phyloP scores from a whole-genome alignment of 2,888 invertebrate genomes.

The Strigamia maritima region DNA sequence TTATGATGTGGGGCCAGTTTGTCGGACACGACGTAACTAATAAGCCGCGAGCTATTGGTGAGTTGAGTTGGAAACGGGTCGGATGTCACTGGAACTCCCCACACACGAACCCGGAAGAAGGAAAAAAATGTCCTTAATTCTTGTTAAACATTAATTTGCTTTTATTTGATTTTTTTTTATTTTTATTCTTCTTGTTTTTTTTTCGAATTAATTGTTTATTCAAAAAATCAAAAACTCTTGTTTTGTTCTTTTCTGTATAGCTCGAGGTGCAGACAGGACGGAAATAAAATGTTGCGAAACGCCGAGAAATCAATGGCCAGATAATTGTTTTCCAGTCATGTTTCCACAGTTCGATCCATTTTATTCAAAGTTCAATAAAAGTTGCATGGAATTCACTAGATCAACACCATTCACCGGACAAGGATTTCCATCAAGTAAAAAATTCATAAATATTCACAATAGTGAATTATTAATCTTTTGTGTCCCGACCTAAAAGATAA shows the following conservation, averaged over 20 bases:
- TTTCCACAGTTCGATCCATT: slow-evolving; percentile 61
- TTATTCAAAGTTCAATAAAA: slow-evolving; percentile 57
- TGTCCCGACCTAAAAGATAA: too few relatives aligned
- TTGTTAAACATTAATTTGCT: slow-evolving; percentile 5
- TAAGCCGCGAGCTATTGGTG: slow-evolving; percentile 42
- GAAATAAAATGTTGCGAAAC: slow-evolving; percentile 38
- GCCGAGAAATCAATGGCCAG: slow-evolving; percentile 34
- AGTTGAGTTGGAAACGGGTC: slow-evolving; percentile 15
- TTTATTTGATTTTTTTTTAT: neutral
- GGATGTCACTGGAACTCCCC: slow-evolving; percentile 31
- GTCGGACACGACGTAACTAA: slow-evolving; percentile 43
- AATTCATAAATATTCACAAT: neutral
- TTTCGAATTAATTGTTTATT: neutral
- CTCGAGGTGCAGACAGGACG: slow-evolving; percentile 34
- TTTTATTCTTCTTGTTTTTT: neutral
- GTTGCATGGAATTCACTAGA: slow-evolving; percentile 52
- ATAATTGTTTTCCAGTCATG: slow-evolving; percentile 62
- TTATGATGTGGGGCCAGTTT: slow-evolving; percentile 43
- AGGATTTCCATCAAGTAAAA: slow-evolving; percentile 38
- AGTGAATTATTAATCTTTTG: too few relatives aligned
- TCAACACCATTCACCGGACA: slow-evolving; percentile 44
- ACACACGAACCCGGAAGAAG: slow-evolving; percentile 30
- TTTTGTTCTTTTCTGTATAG: slow-evolving; percentile 3
- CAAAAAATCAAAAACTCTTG: neutral
- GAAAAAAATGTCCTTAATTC: slow-evolving; percentile 15